Base-by-base conservation (phyloP, 1,140 invertebrate species). In the Xylocopa sonorina region DNA sequence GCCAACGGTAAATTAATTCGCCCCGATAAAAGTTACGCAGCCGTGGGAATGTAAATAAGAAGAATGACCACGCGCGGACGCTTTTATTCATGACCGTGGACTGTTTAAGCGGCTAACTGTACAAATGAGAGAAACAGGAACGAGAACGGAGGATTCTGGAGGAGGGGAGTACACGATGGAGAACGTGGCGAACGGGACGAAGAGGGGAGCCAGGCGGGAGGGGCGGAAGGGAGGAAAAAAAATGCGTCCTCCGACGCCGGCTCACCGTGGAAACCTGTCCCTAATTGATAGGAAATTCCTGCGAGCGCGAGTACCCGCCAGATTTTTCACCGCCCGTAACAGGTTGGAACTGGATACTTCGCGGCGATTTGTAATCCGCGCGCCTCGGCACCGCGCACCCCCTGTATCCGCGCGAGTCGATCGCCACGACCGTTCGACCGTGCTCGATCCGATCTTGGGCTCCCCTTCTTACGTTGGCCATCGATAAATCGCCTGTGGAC, bases 251-350 rank as follows among this genome's bases (percentile, higher is more conserved):
- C 66, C 75, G 66, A 67, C 63, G 58, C 58, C 51, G 72, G 41
- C 74, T 60, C 50, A 63, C 69, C 83, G 62, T 82, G 88, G 86
- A 91, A 91, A 91, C 90, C 90, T 91, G 90, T 92, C 90, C 87
- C 88, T 91, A 91, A 92, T 92, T 92, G 90, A 92, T 92, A 90
- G 90, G 89, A 91, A 90, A 92, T 92, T 92, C 91, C 91, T 87
- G 63, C 32, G 63, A 79, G 84, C 71, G 78, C 77, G 77, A 81
- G 80, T 87, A 84, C 80, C 76, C 81, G 83, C 83, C 80, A 77
- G 87, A 89, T 91, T 91, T 91, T 91, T 89, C 84, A 87, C 64
- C 69, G 72, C 38, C 67, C 80, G 78, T 87, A 88, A 91, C 90
- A 90, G 88, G 86, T 89, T 88, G 90, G 84, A 89, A 91, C 88